Evolutionary conservation across 2,888 invertebrate genomes (phyloP), one percentile per base, ranked within the genome.

Genomic region (Diaprepes abbreviatus): DNA sequence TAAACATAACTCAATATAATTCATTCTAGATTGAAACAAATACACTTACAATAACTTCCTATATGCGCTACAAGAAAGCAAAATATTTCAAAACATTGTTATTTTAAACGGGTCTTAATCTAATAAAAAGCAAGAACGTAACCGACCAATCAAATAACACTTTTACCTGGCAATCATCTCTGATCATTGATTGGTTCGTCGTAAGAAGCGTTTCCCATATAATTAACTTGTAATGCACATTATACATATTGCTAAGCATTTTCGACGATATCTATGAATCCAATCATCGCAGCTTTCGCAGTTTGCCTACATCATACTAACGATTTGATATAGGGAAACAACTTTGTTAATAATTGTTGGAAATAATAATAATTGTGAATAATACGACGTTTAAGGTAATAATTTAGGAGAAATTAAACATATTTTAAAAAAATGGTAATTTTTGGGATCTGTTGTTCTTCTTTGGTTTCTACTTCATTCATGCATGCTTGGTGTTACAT

Each of bases 191-290:
- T 48, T 48, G 48, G 48, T 28, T 28, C 28, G 14, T 48, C 7
- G 28, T 48, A 48, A 48, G 28, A 24, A 28, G 48, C 28, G 48
- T 48, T 48, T 48, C 48, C 48, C 48, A 48, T 48, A 48, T 48
- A 48, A 48, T 48, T 48, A 48, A 48, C 48, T 48, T 48, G 21
- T 48, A 48, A 24, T 28, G 48, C 28, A 48, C 48, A 48, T 48
- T 48, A 48, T 48, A 48, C 48, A 48, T 28, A 48, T 48, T 7
- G 48, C 24, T 45, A 21, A 45, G 45, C 24, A 21, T 45, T 45
- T 24, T 48, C 48, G 48, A 48, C 28, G 12, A 19, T 48, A 48
- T 48, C 48, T 19, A 0, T 19, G 28, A 48, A 28, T 48, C 24
- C 48, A 48, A 48, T 48, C 48, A 28, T 48, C 12, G 48, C 48